A percentile compares a stretch with the other conserved stretches of the same genome.
These are phyloP conservation scores for Argopecten irradians DNA, from an alignment of 1,140 invertebrate genomes.

Conservation along the genomic window DNA sequence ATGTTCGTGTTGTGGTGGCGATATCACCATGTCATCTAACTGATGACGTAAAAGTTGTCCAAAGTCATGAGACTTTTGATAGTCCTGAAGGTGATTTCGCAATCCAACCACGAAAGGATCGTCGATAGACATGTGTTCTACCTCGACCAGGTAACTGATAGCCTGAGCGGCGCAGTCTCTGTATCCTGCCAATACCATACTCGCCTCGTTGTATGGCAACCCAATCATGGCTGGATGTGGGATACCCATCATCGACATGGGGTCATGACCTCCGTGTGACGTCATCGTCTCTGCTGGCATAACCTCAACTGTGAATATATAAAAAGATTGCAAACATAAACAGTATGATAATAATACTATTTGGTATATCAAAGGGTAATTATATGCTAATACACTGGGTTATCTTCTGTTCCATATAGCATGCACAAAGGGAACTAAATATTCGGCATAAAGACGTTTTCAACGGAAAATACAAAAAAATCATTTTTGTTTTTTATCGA, in stretches of 20 bases:
- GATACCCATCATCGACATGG: conserved; percentile 7
- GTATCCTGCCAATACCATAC: conserved; percentile 70
- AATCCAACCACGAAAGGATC: conserved; percentile 76
- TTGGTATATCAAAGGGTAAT: no score
- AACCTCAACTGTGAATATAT: conserved; percentile 1
- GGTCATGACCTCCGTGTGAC: conserved; percentile 13
- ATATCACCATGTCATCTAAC: not conserved
- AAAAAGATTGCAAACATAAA: not conserved
- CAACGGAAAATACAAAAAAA: no score
- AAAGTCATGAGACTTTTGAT: conserved; percentile 46
- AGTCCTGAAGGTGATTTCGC: conserved; percentile 67
- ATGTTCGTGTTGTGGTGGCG: conserved; percentile 23
- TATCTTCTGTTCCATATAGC: no score
- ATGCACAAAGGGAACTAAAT: no score
- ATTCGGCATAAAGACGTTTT: no score
- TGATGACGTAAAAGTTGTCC: conserved; percentile 29
- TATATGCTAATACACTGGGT: no score
- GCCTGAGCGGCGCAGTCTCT: conserved; percentile 76
- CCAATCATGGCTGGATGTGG: conserved; percentile 45
- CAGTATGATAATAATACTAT: not conserved
- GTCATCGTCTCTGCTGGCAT: not conserved
- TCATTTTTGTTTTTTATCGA: no score
- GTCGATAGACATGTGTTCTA: conserved; percentile 71
- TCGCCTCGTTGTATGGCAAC: conserved; percentile 12
- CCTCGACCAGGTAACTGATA: conserved; percentile 74